Base-by-base conservation (phyloP, 1,140 invertebrate species). In the Drosophila littoralis region DNA sequence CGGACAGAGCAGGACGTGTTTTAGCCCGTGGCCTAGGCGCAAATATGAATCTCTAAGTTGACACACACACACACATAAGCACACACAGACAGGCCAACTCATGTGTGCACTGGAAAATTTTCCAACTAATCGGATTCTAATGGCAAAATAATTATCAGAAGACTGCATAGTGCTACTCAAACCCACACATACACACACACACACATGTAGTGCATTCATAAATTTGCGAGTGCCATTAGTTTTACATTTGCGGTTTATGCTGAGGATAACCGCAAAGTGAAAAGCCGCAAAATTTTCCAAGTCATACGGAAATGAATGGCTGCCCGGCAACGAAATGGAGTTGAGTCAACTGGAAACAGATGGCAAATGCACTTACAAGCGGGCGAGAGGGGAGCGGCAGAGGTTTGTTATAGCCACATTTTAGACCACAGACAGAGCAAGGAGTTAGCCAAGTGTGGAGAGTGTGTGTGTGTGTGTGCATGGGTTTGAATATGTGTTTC, bases 41-140 rank as follows among this genome's bases (percentile, higher is more conserved):
- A 70, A 70, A 70, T 73, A 73, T 73, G 48, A 73, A 60, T 58
- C 69, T 68, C 64, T 38, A 73, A 73, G 64, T 77, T 75, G 54
- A 59, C 75, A 50, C 61, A 50, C 45, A 76, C 48, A 58, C 15
- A 57, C 42, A 36, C 58, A 52, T 8, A 33, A 8, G 2, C 9
- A 17, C 7, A 61, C 7, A 28, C 7, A 51, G 36, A 36, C 17
- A 12, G 7, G 45, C 38, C 60, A 40, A n/a, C 52, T 59, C 77
- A 70, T 67, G 64, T 72, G 42, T 78, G 72, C 63, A 59, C 46
- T 72, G 46, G 55, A 13, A 79, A 79, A 81, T 88, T 79, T 86
- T 82, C 77, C 82, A 90, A 77, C 90, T 91, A 91, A 91, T 91
- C 86, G 86, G 86, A 91, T 91, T 91, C 90, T 91, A 91, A 91